A percentile compares a stretch with the other conserved stretches of the same genome.
These are phyloP conservation scores for Clepsis dumicolana DNA, from an alignment of 2,888 invertebrate species.

Conservation along the genomic window DNA sequence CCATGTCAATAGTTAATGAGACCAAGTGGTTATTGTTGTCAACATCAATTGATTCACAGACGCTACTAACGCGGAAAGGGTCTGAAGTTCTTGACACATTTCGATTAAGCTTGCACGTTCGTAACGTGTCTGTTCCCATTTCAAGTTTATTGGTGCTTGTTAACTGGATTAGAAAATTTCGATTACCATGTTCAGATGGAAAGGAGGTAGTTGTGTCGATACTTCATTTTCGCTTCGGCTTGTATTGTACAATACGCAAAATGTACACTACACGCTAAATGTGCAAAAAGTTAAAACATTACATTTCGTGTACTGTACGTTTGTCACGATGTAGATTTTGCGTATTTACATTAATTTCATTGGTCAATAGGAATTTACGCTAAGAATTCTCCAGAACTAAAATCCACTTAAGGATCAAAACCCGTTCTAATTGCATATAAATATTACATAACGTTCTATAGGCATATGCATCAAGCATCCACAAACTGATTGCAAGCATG, in stretches of 20 bases:
- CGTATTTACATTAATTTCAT: neutral
- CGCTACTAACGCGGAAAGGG: neutral
- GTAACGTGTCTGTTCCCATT: neutral
- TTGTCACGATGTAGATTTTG: too few relatives aligned
- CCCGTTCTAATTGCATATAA: conserved; percentile 14
- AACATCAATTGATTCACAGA: conserved; percentile 4
- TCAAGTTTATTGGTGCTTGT: neutral
- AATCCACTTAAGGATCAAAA: conserved; percentile 17
- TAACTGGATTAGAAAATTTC: neutral
- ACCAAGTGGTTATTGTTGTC: neutral
- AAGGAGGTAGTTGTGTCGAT: neutral
- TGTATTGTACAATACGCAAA: too few relatives aligned
- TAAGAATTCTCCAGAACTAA: neutral
- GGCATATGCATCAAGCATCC: conserved; percentile 15
- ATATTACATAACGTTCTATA: conserved; percentile 26
- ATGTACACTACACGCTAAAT: too few relatives aligned
- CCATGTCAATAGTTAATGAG: neutral
- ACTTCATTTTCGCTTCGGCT: neutral
- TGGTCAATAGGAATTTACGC: neutral
- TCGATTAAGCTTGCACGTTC: conserved; percentile 10
- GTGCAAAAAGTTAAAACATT: too few relatives aligned
- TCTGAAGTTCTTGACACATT: conserved; percentile 3
- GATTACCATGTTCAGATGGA: neutral
- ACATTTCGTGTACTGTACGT: too few relatives aligned
- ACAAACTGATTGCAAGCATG: conserved; percentile 14